Conservation (phyloP, 1,140 invertebrate genomes). For the Drosophila mayri region DNA sequence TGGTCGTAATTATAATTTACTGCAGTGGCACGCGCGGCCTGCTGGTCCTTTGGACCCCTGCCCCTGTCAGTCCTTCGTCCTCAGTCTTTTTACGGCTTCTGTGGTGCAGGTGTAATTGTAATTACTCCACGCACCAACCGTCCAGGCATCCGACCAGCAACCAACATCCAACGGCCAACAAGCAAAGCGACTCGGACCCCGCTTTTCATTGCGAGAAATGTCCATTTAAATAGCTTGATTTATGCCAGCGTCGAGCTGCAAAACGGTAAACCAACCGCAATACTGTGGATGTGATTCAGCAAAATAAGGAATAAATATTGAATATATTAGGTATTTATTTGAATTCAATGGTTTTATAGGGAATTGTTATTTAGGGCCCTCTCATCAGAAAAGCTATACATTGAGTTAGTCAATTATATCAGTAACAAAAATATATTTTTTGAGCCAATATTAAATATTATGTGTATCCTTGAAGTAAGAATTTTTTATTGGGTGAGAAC, state of each 20-base stretch:
- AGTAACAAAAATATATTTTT: too few species aligned
- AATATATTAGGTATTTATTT: neutral
- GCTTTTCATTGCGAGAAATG: conserved; percentile 71
- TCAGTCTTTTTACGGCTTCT: conserved; percentile 26
- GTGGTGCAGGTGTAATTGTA: conserved; percentile 78
- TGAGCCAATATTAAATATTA: too few species aligned
- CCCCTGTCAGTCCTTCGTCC: neutral
- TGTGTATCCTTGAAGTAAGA: too few species aligned
- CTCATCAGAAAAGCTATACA: too few species aligned
- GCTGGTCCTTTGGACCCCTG: neutral
- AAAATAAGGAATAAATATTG: neutral
- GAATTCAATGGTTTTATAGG: too few species aligned
- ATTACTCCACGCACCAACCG: conserved; percentile 62
- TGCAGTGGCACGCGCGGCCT: conserved; percentile 63
- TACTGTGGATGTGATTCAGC: conserved; percentile 35
- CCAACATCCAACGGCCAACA: conserved; percentile 22
- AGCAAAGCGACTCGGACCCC: conserved; percentile 36
- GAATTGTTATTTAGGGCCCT: too few species aligned
- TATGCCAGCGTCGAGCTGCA: conserved; percentile 70
- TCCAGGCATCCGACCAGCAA: conserved; percentile 4
- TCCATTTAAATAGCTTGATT: conserved; percentile 82
- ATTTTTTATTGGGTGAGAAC: too few species aligned
- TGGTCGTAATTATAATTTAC: conserved; percentile 76
- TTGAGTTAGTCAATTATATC: too few species aligned
- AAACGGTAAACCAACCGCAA: conserved; percentile 31